Base-by-base conservation (phyloP, 2,888 invertebrate genomes). In the Polietes domitor region DNA sequence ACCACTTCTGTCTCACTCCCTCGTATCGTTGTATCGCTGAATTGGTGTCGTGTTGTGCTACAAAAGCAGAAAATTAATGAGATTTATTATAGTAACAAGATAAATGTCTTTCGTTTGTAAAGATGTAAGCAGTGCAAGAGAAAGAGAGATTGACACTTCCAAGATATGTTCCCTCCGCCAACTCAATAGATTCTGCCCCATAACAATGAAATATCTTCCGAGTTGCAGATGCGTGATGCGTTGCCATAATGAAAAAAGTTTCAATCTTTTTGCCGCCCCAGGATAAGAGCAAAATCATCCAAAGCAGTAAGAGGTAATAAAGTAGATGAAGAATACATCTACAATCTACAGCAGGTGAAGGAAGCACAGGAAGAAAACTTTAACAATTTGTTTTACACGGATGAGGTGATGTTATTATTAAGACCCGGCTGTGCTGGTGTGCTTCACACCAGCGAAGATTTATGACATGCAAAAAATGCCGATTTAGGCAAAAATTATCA, bases 21-120 rank as follows among this genome's bases (percentile, higher is more conserved):
- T 58, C 58, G 26, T 15, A 9, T 24, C 24, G 15, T 12, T 21
- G 24, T 58, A 58, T 24, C n/a, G n/a, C 12, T 24, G 26, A 24
- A 58, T 58, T 58, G 26, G 1, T 24, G 24, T 58, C 24, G 26
- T 58, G 58, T 58, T 43, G 65, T 79, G 50, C 55, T 74, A 61
- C 70, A 70, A 71, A 70, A 70, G 70, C 70, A 61, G 70, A 75
- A 75, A 73, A 70, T 58, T 79, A 68, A 73, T 73, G 55, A 70
- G 75, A 71, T 74, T 82, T 71, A 82, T 72, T 72, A 58, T 75
- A 37, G 21, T 80, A 71, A 75, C 19, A 82, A 77, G 82, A 74
- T 82, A 77, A 74, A 82, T 74, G 70, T 77, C 47, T 81, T 81
- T 37, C 21, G 0, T 21, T 70, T 71, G 28, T 41, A 10, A 61